A percentile compares a stretch with the other conserved stretches of the same genome.
phyloP scores from a whole-genome alignment of 2,797 vertebrate species.

The Centropyge bicolor region DNA sequence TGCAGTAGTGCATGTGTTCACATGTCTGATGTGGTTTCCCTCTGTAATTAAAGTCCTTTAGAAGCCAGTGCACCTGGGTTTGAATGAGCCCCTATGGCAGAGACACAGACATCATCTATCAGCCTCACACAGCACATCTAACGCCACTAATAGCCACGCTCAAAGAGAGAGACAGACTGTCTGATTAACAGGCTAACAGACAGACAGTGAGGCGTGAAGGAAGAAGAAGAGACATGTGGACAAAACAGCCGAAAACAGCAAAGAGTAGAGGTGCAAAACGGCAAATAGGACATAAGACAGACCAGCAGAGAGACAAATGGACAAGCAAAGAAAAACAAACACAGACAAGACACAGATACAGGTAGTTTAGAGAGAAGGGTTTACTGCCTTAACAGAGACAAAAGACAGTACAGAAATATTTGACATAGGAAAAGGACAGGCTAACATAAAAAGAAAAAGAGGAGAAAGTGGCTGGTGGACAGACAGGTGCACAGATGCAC shows the following conservation, averaged over 20 bases:
- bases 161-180: constrained; percentile 57
- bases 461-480: not conserved
- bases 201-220: constrained; percentile 29
- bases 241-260: constrained; percentile 47
- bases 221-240: constrained; percentile 32
- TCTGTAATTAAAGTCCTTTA: constrained; percentile 79
- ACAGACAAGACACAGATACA: not conserved
- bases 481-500: not conserved
- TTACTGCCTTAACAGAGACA: not conserved
- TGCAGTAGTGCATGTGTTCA: constrained; percentile 50
- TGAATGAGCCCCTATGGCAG: constrained; percentile 75
- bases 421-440: not conserved
- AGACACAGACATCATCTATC: constrained; percentile 71
- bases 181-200: constrained; percentile 47
- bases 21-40: constrained; percentile 79
- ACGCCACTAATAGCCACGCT: constrained; percentile 53
- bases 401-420: not conserved
- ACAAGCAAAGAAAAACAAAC: not conserved
- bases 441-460: constrained; percentile 3
- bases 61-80: constrained; percentile 80
- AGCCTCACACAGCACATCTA: constrained; percentile 73
- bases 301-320: not conserved
- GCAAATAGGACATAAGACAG: not conserved
- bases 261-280: constrained; percentile 38
- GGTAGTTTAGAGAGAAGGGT: not conserved